These are phyloP conservation scores for Chaetophractus vellerosus DNA, from an alignment of 2,797 vertebrate genomes.

Conservation along the genomic window DNA sequence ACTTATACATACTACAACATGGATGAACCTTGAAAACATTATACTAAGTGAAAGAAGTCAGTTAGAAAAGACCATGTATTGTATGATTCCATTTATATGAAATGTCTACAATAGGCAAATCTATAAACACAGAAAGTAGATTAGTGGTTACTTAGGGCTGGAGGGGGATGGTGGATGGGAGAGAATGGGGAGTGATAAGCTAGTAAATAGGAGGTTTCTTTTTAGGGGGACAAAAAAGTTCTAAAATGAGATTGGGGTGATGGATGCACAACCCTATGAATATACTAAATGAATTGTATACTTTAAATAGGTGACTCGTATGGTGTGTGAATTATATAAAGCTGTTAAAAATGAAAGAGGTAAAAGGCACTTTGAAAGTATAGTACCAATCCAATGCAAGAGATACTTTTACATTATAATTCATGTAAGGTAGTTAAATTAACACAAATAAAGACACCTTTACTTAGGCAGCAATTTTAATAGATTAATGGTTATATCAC, in stretches of 20 bases:
- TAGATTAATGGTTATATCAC: background rate
- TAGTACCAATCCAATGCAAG: background rate
- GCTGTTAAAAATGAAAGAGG: background rate
- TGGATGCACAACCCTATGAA: background rate
- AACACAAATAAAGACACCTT: constrained; percentile 31
- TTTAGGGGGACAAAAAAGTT: background rate
- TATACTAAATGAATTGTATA: background rate
- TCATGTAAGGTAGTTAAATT: background rate
- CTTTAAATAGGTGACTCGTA: no score
- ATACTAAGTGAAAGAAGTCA: background rate
- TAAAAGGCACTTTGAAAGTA: no score
- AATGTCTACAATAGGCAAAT: background rate
- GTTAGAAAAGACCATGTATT: no score
- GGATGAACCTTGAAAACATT: background rate
- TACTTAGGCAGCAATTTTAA: background rate
- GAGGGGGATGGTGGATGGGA: background rate
- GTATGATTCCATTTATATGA: background rate
- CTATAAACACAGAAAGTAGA: background rate
- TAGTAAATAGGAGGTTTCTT: background rate
- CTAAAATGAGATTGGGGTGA: background rate
- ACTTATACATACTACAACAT: background rate
- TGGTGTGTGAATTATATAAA: background rate
- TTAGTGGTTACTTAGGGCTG: background rate
- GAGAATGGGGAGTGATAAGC: background rate
- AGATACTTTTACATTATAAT: background rate